Base-by-base conservation (phyloP, 2,888 invertebrate genomes). In the Oeneis ivallda region DNA sequence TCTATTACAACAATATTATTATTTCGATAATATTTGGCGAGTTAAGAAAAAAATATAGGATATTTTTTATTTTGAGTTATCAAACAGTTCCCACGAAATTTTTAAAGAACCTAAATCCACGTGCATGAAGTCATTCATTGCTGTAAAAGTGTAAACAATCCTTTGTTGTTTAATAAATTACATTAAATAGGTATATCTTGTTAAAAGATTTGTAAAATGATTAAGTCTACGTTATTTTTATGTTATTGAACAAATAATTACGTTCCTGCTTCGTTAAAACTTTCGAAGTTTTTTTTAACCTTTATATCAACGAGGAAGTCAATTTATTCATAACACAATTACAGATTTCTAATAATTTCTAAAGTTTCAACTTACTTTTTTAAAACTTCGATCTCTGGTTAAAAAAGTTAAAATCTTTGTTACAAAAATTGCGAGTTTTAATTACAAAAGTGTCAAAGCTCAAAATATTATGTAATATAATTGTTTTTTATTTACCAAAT, bases 231-330 rank as follows among this genome's bases (percentile, higher is more conserved):
- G 37, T 50, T 60, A 9, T 4, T 8, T 37, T 8, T 37, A 39
- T 39, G 19, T 41, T 56, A 10, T 56, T 19, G 19, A 56, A 56
- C 56, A 56, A 56, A 56, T 56, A 63, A 45, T 63, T 63, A 63
- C 26, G n/a, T 26, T 26, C 47, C 26, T 56, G 49, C 37, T 15
- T 63, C 45, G 56, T 57, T 63, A 63, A 63, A 57, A 41, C 49
- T 62, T 62, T 41, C 1, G 43, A 41, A 58, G 15, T 32, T 49
- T 17, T 17, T 37, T 34, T 26, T 10, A 52, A 53, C 34, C n/a
- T 19, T 39, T 61, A 43, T 43, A 39, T 13, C 52, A 65, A 52
- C 61, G 10, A 49, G 56, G 56, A 56, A 56, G 56, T 41, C 19
- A 39, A 56, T 47, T 47, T 47, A 47, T 56, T 37, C 32, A 34